A percentile compares a stretch with the other conserved stretches of the same genome.
These are phyloP conservation scores for Arenaria interpres DNA, from an alignment of 2,113 vertebrate genomes.

Conservation along the genomic window DNA sequence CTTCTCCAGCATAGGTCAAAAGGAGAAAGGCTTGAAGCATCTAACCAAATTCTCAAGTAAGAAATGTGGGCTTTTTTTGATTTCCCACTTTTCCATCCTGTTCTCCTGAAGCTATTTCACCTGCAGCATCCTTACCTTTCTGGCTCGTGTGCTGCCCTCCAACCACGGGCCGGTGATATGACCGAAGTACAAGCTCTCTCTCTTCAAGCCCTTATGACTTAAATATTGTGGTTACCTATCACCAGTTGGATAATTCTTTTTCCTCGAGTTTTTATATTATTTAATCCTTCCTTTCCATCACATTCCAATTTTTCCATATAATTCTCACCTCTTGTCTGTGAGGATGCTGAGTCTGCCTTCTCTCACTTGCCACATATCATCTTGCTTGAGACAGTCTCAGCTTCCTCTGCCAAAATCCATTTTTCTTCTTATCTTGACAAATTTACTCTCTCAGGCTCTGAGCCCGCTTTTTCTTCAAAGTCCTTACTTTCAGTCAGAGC, in stretches of 20 bases:
- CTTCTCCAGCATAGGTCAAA: neutral
- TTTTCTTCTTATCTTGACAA: neutral
- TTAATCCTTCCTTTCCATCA: neutral
- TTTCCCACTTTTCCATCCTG: neutral
- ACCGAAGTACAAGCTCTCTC: neutral
- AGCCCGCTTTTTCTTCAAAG: neutral
- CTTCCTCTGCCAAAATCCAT: neutral
- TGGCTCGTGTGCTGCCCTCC: neutral
- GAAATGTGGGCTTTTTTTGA: neutral
- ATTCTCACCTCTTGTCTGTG: neutral
- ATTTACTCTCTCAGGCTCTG: neutral
- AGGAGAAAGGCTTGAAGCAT: neutral
- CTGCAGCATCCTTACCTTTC: neutral
- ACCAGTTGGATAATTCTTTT: neutral
- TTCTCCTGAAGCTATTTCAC: neutral
- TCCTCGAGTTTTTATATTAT: neutral
- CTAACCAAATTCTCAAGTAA: neutral
- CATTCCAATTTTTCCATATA: neutral
- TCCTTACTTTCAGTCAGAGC: neutral
- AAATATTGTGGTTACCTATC: neutral
- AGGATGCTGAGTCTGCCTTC: neutral
- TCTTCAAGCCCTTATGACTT: neutral
- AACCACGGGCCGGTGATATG: neutral
- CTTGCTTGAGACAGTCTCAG: neutral
- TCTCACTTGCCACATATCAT: neutral